Evolutionary conservation across 2,113 vertebrate species (phyloP), one percentile per base, ranked within the genome.

Genomic region (Alaudala cheleensis): DNA sequence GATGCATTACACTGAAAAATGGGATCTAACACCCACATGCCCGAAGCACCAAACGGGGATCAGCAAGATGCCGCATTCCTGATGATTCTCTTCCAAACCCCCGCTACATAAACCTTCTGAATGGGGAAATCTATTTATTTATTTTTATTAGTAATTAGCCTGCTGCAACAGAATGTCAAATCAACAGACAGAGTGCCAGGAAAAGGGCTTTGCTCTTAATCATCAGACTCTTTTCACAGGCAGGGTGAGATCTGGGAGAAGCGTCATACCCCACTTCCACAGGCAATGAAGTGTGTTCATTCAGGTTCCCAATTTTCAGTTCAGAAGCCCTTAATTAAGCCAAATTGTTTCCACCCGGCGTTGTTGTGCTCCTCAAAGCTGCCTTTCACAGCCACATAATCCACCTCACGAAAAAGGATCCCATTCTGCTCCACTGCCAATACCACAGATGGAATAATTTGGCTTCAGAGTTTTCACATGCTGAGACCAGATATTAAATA

Each of bases 401-500:
- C 82, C 65, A 95, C 89, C 90, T 93, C 92, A 73, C 49, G 28
- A 65, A 89, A 96, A 93, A 92, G 74, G 61, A 93, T 45, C 80
- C 54, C 86, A 22, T 80, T 53, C 80, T 45, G 45, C 85, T 89
- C 72, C 14, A 70, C 79, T 92, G 81, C 93, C 74, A 90, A 84
- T 78, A 71, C 84, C 85, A 74, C 94, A 96, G 95, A 95, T 81
- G 93, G 95, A 94, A 76, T 49, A 65, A 94, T 85, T 62, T 81
- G 93, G 97, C 96, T 96, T 92, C 95, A 71, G 92, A 93, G 67
- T 84, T 85, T 94, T 97, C 91, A 90, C 97, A 96, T 80, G 97
- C 97, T 96, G 97, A 94, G 97, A 95, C 90, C 87, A 92, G 85
- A 94, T 96, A 98, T 97, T 93, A 97, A 96, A 87, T 92, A 94